Conservation (phyloP, 1,140 invertebrate species). For the Maconellicoccus hirsutus region DNA sequence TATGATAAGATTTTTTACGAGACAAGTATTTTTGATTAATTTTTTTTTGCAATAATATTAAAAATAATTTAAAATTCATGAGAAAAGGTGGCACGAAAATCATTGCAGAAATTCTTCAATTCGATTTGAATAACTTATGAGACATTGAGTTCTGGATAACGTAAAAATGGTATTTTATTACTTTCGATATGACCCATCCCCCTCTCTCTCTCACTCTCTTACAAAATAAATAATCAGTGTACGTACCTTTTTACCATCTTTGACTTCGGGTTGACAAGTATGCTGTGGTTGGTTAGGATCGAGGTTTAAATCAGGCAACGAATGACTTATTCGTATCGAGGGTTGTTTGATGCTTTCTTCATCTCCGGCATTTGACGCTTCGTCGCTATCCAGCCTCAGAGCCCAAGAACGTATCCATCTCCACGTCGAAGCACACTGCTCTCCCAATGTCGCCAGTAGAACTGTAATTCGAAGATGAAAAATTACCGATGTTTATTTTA, state of each 20-base stretch:
- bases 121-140: no score
- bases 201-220: no score
- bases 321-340: slow-evolving; percentile 59
- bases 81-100: no score
- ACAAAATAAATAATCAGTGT: slow-evolving; percentile 27
- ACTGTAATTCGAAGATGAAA: slow-evolving; percentile 33
- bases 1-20: no score
- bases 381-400: slow-evolving; percentile 33
- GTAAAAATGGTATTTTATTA: no score
- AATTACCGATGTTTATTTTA: no score
- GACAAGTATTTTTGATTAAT: no score
- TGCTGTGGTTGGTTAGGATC: slow-evolving; percentile 47
- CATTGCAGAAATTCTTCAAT: no score
- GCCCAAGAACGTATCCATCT: slow-evolving; percentile 46
- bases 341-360: slow-evolving; percentile 48
- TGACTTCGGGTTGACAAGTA: slow-evolving; percentile 45
- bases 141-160: no score
- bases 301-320: slow-evolving; percentile 56
- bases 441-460: slow-evolving; percentile 51
- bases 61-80: no score
- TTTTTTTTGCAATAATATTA: no score
- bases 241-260: slow-evolving; percentile 60
- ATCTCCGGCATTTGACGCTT: slow-evolving; percentile 40
- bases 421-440: slow-evolving; percentile 58
- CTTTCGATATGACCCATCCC: no score